Base-by-base conservation (phyloP, 2,797 vertebrate species). In the Hirundo rustica region DNA sequence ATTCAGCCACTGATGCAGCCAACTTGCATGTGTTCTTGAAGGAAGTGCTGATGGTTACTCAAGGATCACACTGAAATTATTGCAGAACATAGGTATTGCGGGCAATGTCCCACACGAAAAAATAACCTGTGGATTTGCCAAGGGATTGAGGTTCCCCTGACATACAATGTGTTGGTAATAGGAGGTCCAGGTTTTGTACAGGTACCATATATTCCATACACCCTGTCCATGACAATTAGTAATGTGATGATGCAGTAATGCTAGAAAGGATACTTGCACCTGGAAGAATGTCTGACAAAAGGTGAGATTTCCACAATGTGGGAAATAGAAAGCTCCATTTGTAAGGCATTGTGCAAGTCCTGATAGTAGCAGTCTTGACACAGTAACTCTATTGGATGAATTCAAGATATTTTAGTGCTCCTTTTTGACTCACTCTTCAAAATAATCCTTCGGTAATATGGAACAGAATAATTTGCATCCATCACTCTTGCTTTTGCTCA, bases 241-340 rank as follows among this genome's bases (percentile, higher is more conserved):
- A 4, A 29, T 4, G 14, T 16, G 12, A 22, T 29, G 42, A 74
- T 29, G 17, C 30, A 45, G 25, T 32, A 18, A 32, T 50, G 38
- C 42, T 80, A 23, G n/a, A 40, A 72, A 55, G 25, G 27, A 36
- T 30, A 32, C 13, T 36, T 75, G 20, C 2, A 45, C 12, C 10
- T 67, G 32, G 30, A 67, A 58, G 10, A 36, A 72, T 0, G 2
- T 16, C 34, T 62, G 26, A 42, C 40, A 74, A 82, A 75, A 75
- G 10, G 17, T 16, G 30, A 75, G 10, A 67, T 53, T 51, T 55
- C 19, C 25, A 30, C 0, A 0, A 13, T 19, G 9, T 72, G 29
- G 34, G 25, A 53, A 61, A 48, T 65, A 38, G 38, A 38, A 38
- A 38, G 21, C 44, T 66, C 16, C 3, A 8, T 45, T 66, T 61